Evolutionary conservation across 2,797 vertebrate species (phyloP), one percentile per base, ranked within the genome.

Genomic region (Hydrocynus forskahlii): DNA sequence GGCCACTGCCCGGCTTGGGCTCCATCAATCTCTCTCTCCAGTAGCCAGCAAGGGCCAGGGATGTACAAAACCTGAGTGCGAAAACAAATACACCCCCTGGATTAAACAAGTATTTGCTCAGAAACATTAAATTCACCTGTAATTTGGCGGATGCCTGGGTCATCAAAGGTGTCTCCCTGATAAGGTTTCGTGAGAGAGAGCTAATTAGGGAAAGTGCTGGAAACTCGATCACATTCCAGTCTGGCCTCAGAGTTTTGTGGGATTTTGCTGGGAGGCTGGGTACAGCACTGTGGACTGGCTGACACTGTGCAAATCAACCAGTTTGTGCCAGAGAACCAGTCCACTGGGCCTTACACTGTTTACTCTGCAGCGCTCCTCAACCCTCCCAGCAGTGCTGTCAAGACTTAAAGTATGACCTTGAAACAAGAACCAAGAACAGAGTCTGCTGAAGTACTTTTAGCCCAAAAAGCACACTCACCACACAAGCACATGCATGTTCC

Each of bases 191-290:
- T 62, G 29, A 79, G 75, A 74, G 54, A 85, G 62, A 83, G 78
- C 85, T 89, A 89, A 89, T 91, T 86, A 90, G 82, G 81, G 78
- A 90, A 89, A 90, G 88, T 88, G 89, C 83, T 88, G 84, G 92
- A 89, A 90, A 92, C 81, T 72, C 21, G 84, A 91, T 87, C 85
- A 55, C 79, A 23, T 81, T 78, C 80, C 82, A 66, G 84, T 89
- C 83, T 88, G 82, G 86, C 83, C 87, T 78, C 82, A 48, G 78
- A 79, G 81, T 77, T 85, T 89, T 87, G 82, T 83, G 78, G 80
- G 81, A 86, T 87, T 88, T 79, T 81, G 25, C 79, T 80, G 62
- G 69, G 72, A 77, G 71, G 78, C 85, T 83, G 83, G 81, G 57
- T 81, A 73, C 68, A 82, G 75, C 48, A 52, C 70, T 85, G 69